Evolutionary conservation across 2,888 invertebrate species (phyloP).

Genomic region (Calameuta filiformis): DNA sequence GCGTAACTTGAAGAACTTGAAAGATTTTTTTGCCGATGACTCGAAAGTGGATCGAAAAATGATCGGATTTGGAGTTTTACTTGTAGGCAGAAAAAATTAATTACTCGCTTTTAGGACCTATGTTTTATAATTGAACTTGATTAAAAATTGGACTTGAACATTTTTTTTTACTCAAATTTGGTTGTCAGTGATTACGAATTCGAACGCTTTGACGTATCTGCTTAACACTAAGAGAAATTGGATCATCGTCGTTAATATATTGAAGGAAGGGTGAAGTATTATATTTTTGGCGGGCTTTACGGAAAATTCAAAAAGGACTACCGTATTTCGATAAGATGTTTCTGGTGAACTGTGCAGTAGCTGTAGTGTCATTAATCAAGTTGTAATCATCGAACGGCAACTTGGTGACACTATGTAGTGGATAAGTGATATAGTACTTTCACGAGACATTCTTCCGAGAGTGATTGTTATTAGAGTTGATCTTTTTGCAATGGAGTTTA

Average conservation of each 20-base stretch:
- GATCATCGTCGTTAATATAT: background rate
- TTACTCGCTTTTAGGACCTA: background rate
- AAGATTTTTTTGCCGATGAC: background rate
- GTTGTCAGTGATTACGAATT: background rate
- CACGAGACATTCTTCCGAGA: background rate
- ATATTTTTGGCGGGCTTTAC: background rate
- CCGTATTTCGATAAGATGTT: background rate
- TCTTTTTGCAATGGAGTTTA: constrained; percentile 48
- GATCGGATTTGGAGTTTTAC: background rate
- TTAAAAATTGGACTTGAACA: background rate
- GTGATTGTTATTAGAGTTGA: background rate
- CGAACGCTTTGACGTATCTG: background rate
- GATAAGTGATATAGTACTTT: constrained; percentile 17
- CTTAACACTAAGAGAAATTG: background rate
- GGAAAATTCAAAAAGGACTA: background rate
- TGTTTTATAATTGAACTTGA: background rate
- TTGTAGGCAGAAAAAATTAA: background rate
- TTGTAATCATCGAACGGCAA: background rate
- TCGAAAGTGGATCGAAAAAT: background rate
- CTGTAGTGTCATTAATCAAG: background rate
- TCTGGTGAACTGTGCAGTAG: background rate
- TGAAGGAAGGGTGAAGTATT: background rate
- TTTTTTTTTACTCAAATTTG: background rate
- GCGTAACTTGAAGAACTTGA: background rate
- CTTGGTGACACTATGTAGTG: constrained; percentile 28